Base-by-base conservation (phyloP, 2,113 vertebrate genomes). In the Caretta caretta region DNA sequence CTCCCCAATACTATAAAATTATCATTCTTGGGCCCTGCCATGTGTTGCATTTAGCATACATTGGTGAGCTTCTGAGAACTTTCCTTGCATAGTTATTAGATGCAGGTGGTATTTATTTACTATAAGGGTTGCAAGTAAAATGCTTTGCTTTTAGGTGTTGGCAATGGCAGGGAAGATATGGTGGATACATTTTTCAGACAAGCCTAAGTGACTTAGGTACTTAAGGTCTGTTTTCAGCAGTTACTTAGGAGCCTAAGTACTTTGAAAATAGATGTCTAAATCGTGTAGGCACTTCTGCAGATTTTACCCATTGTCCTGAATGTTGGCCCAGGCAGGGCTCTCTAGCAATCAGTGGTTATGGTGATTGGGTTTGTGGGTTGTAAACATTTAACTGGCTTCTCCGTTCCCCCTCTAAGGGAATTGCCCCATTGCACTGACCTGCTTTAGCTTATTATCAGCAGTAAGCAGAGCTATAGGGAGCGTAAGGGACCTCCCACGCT, bases 1-100 rank as follows among this genome's bases (percentile, higher is more conserved):
- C 54, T n/a, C 1, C 11, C 9, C 19, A 0, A 10, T 29, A 25
- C 38, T 48, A 2, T 54, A 4, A 11, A 11, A 3, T 4, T 13
- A 20, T 5, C 46, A 54, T 51, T 4, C 10, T 72, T 72, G 51
- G 49, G 10, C 24, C 27, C 4, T 50, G 29, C 54, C 46, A 24
- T n/a, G 4, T 2, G 46, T 42, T 75, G 72, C 72, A 42, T 42
- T 75, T 75, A 25, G 20, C 38, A 22, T 72, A 38, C 29, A 56
- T 1, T 0, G 5, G n/a, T n/a, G 20, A 86, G 59, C 49, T 22
- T 9, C 0, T 19, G 65, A 27, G n/a, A 46, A 1, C 57, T 54
- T 17, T 72, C 25, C 48, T 75, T 75, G 20, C 22, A 12, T 42
- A 42, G 6, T 46, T 31, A 2, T 7, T 65, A 35, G 6, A 17